Conservation (phyloP, 2,888 invertebrate species). For the Sceliomorpha sp. region DNA sequence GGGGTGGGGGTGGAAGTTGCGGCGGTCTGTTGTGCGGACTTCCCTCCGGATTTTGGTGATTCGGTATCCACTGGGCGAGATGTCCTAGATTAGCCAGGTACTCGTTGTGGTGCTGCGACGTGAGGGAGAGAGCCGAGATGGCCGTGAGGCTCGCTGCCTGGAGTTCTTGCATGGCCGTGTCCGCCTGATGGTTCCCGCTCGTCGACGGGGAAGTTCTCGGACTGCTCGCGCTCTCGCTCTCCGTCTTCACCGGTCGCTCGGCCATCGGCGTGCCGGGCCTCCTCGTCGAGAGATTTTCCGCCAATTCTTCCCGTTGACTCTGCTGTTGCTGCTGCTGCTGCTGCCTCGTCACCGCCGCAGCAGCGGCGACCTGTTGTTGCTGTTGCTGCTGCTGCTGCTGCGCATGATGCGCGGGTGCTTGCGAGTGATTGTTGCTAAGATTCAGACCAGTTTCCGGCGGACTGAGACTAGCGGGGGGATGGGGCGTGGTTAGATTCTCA, state of each 20-base stretch:
- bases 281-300: conserved; percentile 77
- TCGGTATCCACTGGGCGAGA: conserved; percentile 76
- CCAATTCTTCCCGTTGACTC: conserved; percentile 69
- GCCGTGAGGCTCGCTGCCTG: conserved; percentile 69
- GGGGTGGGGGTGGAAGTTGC: conserved; percentile 44
- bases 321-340: conserved; percentile 57
- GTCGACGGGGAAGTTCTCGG: conserved; percentile 70
- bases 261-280: conserved; percentile 79
- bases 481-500: conserved; percentile 83
- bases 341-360: conserved; percentile 7
- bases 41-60: conserved; percentile 70
- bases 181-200: conserved; percentile 67
- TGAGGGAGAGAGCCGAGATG: conserved; percentile 87
- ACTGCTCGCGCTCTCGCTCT: conserved; percentile 75
- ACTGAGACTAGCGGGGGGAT: conserved; percentile 70
- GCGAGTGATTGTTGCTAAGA: conserved; percentile 58
- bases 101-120: conserved; percentile 85
- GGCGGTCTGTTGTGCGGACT: conserved; percentile 69
- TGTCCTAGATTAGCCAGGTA: conserved; percentile 77
- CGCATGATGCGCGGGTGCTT: conserved; percentile 47
- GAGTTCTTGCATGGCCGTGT: conserved; percentile 76
- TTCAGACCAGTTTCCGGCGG: conserved; percentile 71
- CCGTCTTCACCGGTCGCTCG: conserved; percentile 80
- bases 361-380: conserved; percentile 48
- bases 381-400: conserved; percentile 45